Evolutionary conservation across 2,113 vertebrate genomes (phyloP).

Genomic region (Crypturellus undulatus): DNA sequence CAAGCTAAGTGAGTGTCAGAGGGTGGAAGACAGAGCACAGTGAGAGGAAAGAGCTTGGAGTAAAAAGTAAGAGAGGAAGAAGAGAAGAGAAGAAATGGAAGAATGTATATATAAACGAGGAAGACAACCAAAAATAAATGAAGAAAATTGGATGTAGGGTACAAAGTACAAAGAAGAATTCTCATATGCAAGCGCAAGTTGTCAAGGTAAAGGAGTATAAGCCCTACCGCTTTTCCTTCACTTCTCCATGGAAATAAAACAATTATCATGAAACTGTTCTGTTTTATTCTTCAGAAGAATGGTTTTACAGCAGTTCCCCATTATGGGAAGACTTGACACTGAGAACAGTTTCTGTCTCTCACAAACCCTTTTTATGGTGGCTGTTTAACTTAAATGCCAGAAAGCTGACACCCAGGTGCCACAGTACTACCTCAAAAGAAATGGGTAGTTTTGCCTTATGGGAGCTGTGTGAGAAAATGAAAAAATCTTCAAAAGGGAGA

Average conservation of each 20-base stretch:
- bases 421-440: neutral
- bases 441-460: neutral
- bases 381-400: constrained; percentile 10
- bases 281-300: constrained; percentile 48
- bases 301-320: constrained; percentile 15
- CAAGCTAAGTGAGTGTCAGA: neutral
- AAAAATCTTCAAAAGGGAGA: neutral
- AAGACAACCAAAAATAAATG: neutral
- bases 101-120: neutral
- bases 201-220: constrained; percentile 12
- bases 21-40: neutral
- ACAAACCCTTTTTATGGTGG: constrained; percentile 3
- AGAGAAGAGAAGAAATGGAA: neutral
- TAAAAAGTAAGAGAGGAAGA: neutral
- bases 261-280: constrained; percentile 39
- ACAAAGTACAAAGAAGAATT: constrained; percentile 3
- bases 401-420: neutral
- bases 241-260: constrained; percentile 62
- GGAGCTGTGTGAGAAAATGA: neutral
- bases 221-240: neutral
- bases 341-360: constrained; percentile 7
- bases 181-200: neutral
- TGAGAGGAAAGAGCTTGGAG: neutral
- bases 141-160: neutral
- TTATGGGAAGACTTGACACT: constrained; percentile 24